Evolutionary conservation across 2,888 invertebrate species (phyloP).

Genomic region (Crepidodera aurea): DNA sequence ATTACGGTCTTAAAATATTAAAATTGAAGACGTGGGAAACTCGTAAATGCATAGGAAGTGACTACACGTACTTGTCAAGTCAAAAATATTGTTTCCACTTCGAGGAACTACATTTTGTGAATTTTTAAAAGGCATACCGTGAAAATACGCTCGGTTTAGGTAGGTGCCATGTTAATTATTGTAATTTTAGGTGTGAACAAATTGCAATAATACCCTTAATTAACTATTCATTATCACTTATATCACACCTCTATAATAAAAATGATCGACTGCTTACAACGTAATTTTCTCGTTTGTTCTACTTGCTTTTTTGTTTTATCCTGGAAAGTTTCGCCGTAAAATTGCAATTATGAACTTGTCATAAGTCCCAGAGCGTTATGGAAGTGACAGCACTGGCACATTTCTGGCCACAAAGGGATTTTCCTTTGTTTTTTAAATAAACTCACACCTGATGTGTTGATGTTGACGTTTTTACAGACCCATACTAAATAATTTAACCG

Average conservation of each 20-base stretch:
- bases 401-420: conserved; percentile 14
- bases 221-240: neutral
- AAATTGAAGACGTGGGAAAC: conserved; percentile 1
- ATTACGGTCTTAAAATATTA: neutral
- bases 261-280: conserved; percentile 1
- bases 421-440: conserved; percentile 17
- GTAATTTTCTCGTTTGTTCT: conserved; percentile 6
- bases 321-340: conserved; percentile 9
- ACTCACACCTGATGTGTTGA: conserved; percentile 15
- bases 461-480: conserved; percentile 9
- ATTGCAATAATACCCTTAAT: too few relatives aligned
- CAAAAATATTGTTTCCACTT: too few relatives aligned
- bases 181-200: too few relatives aligned
- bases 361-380: conserved; percentile 10
- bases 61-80: too few relatives aligned
- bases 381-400: conserved; percentile 2
- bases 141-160: too few relatives aligned
- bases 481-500: neutral
- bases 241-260: neutral
- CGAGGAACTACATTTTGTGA: too few relatives aligned
- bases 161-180: too few relatives aligned
- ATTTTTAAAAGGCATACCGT: too few relatives aligned
- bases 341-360: conserved; percentile 18
- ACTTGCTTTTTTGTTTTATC: conserved; percentile 10
- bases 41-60: too few relatives aligned